These are phyloP conservation scores for Branchipolynoe longqiensis DNA, from an alignment of 2,888 invertebrate genomes.

Conservation along the genomic window DNA sequence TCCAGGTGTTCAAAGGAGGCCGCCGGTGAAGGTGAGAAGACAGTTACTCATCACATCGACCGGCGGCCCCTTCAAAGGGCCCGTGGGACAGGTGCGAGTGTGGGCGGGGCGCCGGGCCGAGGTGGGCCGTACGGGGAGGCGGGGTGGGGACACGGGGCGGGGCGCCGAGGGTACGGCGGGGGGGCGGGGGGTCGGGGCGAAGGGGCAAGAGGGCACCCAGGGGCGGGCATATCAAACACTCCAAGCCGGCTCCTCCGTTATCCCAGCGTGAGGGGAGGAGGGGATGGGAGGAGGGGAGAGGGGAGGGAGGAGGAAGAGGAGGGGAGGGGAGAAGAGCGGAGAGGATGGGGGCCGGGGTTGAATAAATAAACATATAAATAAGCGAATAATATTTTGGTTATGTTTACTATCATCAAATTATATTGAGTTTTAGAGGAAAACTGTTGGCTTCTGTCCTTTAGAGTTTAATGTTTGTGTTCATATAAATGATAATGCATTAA, in stretches of 20 bases:
- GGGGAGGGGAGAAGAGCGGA: no score
- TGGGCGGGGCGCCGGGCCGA: background rate
- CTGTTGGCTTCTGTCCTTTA: no score
- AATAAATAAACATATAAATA: background rate
- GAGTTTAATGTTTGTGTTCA: no score
- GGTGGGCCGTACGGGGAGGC: background rate
- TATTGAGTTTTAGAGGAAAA: no score
- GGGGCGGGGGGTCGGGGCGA: background rate
- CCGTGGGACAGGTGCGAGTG: slow-evolving; percentile 37
- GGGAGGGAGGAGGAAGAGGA: no score
- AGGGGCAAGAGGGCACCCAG: background rate
- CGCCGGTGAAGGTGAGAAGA: slow-evolving; percentile 33
- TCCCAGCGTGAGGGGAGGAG: no score
- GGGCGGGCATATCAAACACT: slow-evolving; percentile 27
- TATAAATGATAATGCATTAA: no score
- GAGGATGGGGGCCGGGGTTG: no score
- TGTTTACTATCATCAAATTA: background rate
- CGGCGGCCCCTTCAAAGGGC: slow-evolving; percentile 28
- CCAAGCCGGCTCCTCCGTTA: background rate
- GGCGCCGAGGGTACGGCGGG: background rate
- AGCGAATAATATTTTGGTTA: background rate
- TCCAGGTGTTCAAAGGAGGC: slow-evolving; percentile 39
- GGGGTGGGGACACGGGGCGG: background rate
- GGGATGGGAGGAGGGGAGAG: no score
- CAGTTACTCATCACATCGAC: slow-evolving; percentile 49